Evolutionary conservation across 2,888 invertebrate genomes (phyloP), one percentile per base, ranked within the genome.

Genomic region (Dicycla oo): DNA sequence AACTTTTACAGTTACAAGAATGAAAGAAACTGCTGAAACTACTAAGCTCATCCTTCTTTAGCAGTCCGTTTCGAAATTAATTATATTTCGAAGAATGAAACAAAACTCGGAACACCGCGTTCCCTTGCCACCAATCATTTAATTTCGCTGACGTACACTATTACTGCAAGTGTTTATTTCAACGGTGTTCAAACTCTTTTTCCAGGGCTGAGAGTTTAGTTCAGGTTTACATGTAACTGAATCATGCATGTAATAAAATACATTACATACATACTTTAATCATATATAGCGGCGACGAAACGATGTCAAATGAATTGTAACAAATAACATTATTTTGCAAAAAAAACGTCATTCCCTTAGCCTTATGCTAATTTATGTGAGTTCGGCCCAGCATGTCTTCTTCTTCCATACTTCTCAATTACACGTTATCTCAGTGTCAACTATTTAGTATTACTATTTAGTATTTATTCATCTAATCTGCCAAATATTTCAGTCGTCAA

Each of bases 401-500:
- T 57, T 10, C 40, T 60, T 11, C 6, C 10, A 23, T 23, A 18
- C 8, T 53, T 4, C 23, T 53, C 8, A 13, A 51, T 23, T 15
- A 23, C 2, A 30, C 30, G 2, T 30, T 54, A 18, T 23, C 8
- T n/a, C 38, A 58, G 5, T 40, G 6, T 60, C 38, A 38, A 8
- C 18, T 20, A 40, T 18, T 23, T 23, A 38, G 8, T 18, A 18
- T n/a, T n/a, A n/a, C n/a, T n/a, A n/a, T n/a, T n/a, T 40, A 60
- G 11, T 0, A 6, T 23, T 23, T 40, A 26, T 30, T 26, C 13
- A 38, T 38, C 23, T n/a, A 45, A 45, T n/a, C 13, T 43, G 18
- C 0, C 2, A 26, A 18, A 11, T 30, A 18, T 78, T 78, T 0
- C 85, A 91, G 92, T 90, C n/a, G 86, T 89, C 6, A 92, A 91